A percentile compares a stretch with the other conserved stretches of the same genome.
These are phyloP conservation scores for Channa argus DNA, from an alignment of 2,113 vertebrate genomes.

Conservation along the genomic window DNA sequence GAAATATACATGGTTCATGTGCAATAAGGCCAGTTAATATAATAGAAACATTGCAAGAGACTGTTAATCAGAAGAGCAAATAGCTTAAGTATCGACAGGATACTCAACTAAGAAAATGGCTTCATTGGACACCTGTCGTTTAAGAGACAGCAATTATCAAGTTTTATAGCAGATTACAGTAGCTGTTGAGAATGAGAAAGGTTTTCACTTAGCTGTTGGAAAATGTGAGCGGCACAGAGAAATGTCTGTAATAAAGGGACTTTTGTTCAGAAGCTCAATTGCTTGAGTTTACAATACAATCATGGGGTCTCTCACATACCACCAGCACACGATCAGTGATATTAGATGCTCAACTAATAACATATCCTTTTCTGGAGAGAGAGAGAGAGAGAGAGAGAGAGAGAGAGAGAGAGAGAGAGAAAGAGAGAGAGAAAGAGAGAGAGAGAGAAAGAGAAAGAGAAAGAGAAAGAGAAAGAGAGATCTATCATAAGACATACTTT, in stretches of 20 bases:
- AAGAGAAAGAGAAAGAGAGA: too few species aligned
- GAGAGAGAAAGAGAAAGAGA: not conserved
- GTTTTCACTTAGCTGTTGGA: conserved; percentile 31
- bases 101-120: conserved; percentile 51
- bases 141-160: conserved; percentile 58
- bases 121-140: conserved; percentile 61
- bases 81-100: conserved; percentile 59
- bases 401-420: not conserved
- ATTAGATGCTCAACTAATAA: not conserved
- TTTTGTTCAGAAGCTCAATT: conserved; percentile 38
- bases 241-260: conserved; percentile 27
- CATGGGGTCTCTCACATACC: conserved; percentile 28
- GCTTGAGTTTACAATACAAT: conserved; percentile 27
- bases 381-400: not conserved
- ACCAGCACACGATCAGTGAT: conserved; percentile 4
- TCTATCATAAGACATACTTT: too few species aligned
- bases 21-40: conserved; percentile 19
- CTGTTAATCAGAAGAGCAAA: conserved; percentile 64
- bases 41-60: conserved; percentile 26
- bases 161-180: conserved; percentile 44
- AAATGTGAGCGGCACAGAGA: conserved; percentile 28
- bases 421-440: not conserved
- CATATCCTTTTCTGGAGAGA: not conserved
- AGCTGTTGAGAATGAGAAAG: conserved; percentile 44
- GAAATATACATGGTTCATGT: conserved; percentile 32